phyloP scores from a whole-genome alignment of 2,888 invertebrate species.

The Cyaniris semiargus region DNA sequence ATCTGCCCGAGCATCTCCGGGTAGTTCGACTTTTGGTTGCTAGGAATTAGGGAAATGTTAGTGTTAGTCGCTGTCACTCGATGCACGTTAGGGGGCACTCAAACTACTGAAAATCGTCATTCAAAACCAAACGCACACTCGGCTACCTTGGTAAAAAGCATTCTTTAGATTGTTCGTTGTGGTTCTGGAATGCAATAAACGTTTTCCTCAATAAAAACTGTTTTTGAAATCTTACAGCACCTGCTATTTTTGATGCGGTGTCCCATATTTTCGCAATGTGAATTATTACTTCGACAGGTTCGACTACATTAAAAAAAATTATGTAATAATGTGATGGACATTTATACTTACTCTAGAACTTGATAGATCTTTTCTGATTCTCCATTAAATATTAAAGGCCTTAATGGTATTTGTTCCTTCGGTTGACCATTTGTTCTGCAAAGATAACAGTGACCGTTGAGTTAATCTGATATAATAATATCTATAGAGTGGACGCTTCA shows the following conservation, averaged over 20 bases:
- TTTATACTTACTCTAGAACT: constrained; percentile 88
- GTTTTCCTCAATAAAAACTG: constrained; percentile 11
- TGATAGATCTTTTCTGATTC: constrained; percentile 84
- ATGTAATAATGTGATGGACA: constrained; percentile 47
- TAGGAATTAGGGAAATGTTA: constrained; percentile 51
- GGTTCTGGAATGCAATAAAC: constrained; percentile 72
- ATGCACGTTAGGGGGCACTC: constrained; percentile 36
- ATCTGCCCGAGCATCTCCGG: constrained; percentile 79
- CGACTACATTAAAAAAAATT: too few relatives aligned
- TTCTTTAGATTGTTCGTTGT: constrained; percentile 79
- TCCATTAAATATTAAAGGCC: constrained; percentile 85
- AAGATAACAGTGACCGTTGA: constrained; percentile 32
- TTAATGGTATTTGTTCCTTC: constrained; percentile 88
- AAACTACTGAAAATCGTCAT: constrained; percentile 43
- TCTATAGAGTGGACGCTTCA: not conserved
- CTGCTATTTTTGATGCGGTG: not conserved
- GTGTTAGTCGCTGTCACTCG: constrained; percentile 45
- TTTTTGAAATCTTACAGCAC: not conserved
- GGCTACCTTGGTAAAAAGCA: constrained; percentile 75
- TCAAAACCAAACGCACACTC: constrained; percentile 58
- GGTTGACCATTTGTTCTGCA: constrained; percentile 73
- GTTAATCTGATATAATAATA: not conserved
- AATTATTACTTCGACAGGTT: not conserved
- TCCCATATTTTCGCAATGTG: not conserved
- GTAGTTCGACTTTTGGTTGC: constrained; percentile 77